Conservation (phyloP, 1,140 invertebrate genomes). For the Pygmarrhopalites habei region DNA sequence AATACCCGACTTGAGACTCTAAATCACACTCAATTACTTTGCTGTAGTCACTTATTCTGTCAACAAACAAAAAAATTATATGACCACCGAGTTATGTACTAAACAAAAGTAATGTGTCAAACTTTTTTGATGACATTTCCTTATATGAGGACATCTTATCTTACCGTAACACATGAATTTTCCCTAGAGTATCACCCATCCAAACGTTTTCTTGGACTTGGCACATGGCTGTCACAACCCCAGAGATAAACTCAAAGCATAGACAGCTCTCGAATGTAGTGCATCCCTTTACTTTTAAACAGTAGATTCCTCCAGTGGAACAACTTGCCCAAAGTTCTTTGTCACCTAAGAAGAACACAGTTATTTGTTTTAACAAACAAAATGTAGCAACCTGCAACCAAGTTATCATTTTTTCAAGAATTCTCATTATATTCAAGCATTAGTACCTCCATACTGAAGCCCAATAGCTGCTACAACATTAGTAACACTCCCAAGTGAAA, state of each 20-base stretch:
- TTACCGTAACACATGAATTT: slow-evolving; percentile 61
- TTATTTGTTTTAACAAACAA: no score
- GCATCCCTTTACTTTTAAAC: slow-evolving; percentile 42
- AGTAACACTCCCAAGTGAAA: slow-evolving; percentile 44
- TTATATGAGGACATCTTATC: no score
- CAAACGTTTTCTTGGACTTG: slow-evolving; percentile 66
- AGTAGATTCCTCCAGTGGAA: slow-evolving; percentile 45
- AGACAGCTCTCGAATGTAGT: slow-evolving; percentile 55
- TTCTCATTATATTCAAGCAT: no score
- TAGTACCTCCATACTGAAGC: slow-evolving; percentile 33
- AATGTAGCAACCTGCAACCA: no score
- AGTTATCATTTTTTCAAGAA: no score
- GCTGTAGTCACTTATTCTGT: slow-evolving; percentile 30
- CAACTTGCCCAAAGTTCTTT: slow-evolving; percentile 38
- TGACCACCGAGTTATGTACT: not conserved
- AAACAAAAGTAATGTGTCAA: not conserved
- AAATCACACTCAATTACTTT: slow-evolving; percentile 27
- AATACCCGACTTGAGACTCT: slow-evolving; percentile 32
- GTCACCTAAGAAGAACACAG: slow-evolving; percentile 21
- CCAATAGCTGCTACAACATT: slow-evolving; percentile 34
- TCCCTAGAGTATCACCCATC: slow-evolving; percentile 74
- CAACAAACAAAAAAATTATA: no score
- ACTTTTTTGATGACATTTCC: no score
- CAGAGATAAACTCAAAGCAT: slow-evolving; percentile 61
- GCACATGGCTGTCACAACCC: slow-evolving; percentile 54